A percentile compares a stretch with the other conserved stretches of the same genome.
Evolutionary conservation across 2,888 invertebrate genomes (phyloP).

Genomic region (Zygothrica quintamaculata): DNA sequence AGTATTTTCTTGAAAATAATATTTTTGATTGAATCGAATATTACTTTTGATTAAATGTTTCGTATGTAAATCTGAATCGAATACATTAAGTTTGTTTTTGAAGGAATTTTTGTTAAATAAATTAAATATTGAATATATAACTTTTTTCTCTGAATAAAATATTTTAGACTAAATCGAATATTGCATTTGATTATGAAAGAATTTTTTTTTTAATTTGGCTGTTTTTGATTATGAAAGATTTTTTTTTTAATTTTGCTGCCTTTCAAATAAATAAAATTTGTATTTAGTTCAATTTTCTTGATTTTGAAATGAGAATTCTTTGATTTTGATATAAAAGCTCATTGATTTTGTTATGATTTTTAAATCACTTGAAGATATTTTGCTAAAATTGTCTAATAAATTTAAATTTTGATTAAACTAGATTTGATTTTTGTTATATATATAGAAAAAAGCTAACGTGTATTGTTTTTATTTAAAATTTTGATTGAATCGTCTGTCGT

Average conservation of each 20-base stretch:
- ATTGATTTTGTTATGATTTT: conserved; percentile 2
- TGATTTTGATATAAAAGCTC: not conserved
- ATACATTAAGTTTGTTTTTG: not conserved
- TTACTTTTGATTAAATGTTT: not conserved
- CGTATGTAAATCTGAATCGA: conserved; percentile 1
- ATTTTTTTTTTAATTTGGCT: not conserved
- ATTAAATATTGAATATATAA: no score
- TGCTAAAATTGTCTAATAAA: no score
- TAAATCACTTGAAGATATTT: not conserved
- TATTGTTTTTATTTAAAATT: no score
- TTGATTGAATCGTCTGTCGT: not conserved
- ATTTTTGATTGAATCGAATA: not conserved
- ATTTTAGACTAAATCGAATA: not conserved
- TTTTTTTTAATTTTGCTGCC: not conserved
- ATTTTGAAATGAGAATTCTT: not conserved
- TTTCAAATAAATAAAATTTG: not conserved
- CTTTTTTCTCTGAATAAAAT: not conserved
- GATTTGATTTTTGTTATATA: no score
- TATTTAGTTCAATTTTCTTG: not conserved
- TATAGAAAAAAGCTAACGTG: no score
- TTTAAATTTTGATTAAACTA: no score
- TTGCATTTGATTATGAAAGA: not conserved
- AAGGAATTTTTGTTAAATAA: no score
- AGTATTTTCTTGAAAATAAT: not conserved
- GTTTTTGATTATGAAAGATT: not conserved